Evolutionary conservation across 2,888 invertebrate genomes (phyloP).

Genomic region (Ophonus ardosiacus): DNA sequence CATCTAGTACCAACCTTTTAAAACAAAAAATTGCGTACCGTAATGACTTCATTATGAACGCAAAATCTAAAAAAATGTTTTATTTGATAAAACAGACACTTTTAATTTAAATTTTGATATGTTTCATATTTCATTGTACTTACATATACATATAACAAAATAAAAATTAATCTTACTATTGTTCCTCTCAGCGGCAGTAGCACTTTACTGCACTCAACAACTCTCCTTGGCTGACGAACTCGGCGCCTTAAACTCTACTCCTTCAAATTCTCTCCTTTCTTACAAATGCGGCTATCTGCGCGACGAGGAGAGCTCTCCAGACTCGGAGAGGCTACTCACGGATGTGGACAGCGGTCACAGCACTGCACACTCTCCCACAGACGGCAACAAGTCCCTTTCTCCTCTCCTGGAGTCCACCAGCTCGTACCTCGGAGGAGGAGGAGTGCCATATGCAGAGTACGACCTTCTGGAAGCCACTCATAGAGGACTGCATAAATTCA

Average conservation of each 20-base stretch:
- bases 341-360: constrained; percentile 94
- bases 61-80: too few relatives aligned
- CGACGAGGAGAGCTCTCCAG: constrained; percentile 91
- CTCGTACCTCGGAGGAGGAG: constrained; percentile 82
- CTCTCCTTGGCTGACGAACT: constrained; percentile 85
- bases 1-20: too few relatives aligned
- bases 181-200: constrained; percentile 79
- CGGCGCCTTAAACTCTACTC: constrained; percentile 70
- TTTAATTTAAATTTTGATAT: not conserved
- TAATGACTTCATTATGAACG: too few relatives aligned
- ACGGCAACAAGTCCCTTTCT: constrained; percentile 91
- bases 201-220: constrained; percentile 79
- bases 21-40: too few relatives aligned
- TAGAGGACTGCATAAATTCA: constrained; percentile 95
- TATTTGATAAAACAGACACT: too few relatives aligned
- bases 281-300: constrained; percentile 86
- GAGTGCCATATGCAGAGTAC: constrained; percentile 84
- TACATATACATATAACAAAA: not conserved
- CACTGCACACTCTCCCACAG: constrained; percentile 92
- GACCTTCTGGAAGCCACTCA: constrained; percentile 92
- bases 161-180: not conserved
- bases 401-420: constrained; percentile 80
- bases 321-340: constrained; percentile 89
- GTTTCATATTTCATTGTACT: not conserved
- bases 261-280: constrained; percentile 79